Evolutionary conservation across 2,113 vertebrate genomes (phyloP).

Genomic region (Himantopus leucocephalus): DNA sequence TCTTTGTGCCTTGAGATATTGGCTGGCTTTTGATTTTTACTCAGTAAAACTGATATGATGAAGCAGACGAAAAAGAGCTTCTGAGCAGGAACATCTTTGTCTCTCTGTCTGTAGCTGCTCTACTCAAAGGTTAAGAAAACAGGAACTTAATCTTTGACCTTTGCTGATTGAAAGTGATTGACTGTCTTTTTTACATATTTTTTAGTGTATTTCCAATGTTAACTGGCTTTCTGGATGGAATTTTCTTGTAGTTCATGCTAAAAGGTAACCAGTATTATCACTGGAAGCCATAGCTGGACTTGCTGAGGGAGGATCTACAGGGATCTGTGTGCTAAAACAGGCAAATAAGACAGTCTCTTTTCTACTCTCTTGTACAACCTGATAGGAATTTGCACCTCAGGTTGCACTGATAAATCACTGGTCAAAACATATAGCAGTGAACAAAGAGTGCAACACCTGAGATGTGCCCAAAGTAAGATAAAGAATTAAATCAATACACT

Average conservation of each 20-base stretch:
- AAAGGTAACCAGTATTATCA: background rate
- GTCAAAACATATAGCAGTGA: background rate
- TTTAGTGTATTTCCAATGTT: background rate
- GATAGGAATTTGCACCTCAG: background rate
- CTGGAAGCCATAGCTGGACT: background rate
- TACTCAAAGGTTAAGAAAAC: background rate
- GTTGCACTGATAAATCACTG: background rate
- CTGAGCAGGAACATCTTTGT: background rate
- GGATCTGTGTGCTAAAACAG: background rate
- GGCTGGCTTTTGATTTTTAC: background rate
- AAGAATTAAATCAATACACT: background rate
- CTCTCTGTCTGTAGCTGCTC: background rate
- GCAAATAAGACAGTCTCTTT: background rate
- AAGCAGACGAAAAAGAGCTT: background rate
- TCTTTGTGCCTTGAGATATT: background rate
- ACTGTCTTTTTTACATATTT: background rate
- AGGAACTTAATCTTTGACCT: background rate
- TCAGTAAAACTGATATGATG: background rate
- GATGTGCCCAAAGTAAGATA: background rate
- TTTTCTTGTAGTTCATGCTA: background rate
- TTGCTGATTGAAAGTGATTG: background rate
- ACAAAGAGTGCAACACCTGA: background rate
- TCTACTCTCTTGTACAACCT: background rate
- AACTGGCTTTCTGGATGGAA: background rate
- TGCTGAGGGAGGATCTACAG: background rate